Conservation (phyloP, 2,797 vertebrate genomes). For the Glyptemys insculpta region DNA sequence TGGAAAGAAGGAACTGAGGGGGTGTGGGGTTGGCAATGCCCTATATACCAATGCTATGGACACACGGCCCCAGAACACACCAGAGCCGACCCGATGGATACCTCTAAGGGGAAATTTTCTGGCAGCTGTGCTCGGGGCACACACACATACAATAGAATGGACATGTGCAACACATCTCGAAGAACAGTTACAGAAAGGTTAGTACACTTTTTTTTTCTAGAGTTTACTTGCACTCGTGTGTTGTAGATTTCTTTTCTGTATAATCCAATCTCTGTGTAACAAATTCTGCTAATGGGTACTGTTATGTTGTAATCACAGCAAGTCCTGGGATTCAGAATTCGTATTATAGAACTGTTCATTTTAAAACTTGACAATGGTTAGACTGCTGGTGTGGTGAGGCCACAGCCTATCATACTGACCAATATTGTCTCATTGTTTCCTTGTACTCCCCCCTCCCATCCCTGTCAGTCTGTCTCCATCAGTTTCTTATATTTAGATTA, state of each 20-base stretch:
- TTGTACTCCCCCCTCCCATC: background rate
- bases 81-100: background rate
- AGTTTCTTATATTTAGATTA: background rate
- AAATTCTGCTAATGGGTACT: background rate
- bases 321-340: background rate
- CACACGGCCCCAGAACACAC: background rate
- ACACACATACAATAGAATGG: background rate
- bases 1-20: background rate
- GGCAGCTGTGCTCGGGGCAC: background rate
- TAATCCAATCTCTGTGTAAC: background rate
- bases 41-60: background rate
- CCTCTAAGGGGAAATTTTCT: background rate
- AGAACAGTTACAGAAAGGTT: background rate
- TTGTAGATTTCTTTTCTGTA: background rate
- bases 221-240: background rate
- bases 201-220: background rate
- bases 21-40: background rate
- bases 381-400: background rate
- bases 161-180: background rate
- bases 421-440: background rate
- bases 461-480: background rate
- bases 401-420: background rate
- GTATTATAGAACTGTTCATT: background rate
- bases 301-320: background rate
- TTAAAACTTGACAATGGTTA: background rate